Base-by-base conservation (phyloP, 53 echinoderm and acorn worm genomes). In the Paracentrotus lividus region DNA sequence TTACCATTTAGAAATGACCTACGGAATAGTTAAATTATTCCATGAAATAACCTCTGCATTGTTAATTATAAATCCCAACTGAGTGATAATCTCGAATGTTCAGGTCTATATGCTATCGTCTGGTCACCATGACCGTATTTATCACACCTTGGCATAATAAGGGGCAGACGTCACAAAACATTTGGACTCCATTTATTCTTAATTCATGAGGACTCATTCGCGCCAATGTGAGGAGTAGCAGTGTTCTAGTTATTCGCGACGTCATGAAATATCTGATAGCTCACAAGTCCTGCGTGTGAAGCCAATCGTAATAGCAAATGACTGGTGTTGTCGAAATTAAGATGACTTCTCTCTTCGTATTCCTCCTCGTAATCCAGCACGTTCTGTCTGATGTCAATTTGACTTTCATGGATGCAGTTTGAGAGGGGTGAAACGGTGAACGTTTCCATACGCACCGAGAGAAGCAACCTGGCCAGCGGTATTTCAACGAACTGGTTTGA, bases 251-350 rank as follows among this genome's bases (percentile, higher is more conserved):
- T 72, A 72, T n/a, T 9, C 49, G n/a, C 85, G 29, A 47, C 78
- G 78, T 51, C 34, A 85, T 85, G 85, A 26, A 40, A 20, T 72
- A 38, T 72, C 64, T 64, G 64, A 64, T 64, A 42, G 40, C 78
- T 43, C 78, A 77, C 49, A 86, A 56, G 26, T 26, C 3, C 45
- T 86, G 56, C 56, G 55, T 54, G 86, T 86, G 86, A 55, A 56
- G 55, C 16, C 85, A 23, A 38, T 86, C 34, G 49, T 52, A 54
- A 85, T 86, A 34, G 86, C 34, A 34, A 86, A 38, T 55, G 86
- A 86, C 86, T 54, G 53, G n/a, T 86, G 55, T 86, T 86, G 55
- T 36, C 86, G 81, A 86, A 86, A 86, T 86, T 86, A 49, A 55
- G 86, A 86, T 56, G 55, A 54, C 45, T 85, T 85, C 42, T 85